These are phyloP conservation scores for Eupithecia subumbrata DNA, from an alignment of 2,888 invertebrate species.

Conservation along the genomic window DNA sequence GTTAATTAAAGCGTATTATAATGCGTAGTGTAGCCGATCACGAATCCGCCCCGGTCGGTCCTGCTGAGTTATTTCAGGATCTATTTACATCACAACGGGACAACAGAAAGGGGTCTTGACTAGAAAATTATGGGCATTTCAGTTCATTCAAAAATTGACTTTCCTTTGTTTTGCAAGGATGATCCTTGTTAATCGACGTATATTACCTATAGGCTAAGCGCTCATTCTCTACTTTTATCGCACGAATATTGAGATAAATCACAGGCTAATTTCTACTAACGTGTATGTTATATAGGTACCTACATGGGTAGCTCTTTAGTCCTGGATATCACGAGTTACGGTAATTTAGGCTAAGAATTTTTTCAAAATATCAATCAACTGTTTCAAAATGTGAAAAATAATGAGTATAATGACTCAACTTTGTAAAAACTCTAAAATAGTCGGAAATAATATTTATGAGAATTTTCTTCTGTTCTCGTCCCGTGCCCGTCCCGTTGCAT, in stretches of 20 bases:
- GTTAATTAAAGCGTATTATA: slow-evolving; percentile 79
- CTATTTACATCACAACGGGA: slow-evolving; percentile 20
- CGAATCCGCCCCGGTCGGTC: slow-evolving; percentile 79
- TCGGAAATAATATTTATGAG: background rate
- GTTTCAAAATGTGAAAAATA: background rate
- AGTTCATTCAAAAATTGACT: background rate
- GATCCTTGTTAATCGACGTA: background rate
- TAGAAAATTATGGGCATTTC: background rate
- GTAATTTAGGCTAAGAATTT: background rate
- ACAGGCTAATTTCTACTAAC: no score
- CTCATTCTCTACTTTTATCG: no score
- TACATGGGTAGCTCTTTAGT: background rate
- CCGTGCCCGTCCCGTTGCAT: slow-evolving; percentile 54
- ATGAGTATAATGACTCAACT: background rate
- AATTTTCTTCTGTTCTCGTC: background rate
- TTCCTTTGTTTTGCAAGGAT: background rate
- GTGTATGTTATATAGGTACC: background rate
- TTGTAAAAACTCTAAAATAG: background rate
- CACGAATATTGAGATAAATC: no score
- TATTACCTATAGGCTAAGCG: no score
- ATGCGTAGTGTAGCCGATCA: slow-evolving; percentile 75
- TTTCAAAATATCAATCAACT: background rate
- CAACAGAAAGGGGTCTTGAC: background rate
- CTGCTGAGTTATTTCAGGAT: slow-evolving; percentile 51
- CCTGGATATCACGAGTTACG: background rate